Evolutionary conservation across 1,140 invertebrate species (phyloP).

Genomic region (Palaemon carinicauda): DNA sequence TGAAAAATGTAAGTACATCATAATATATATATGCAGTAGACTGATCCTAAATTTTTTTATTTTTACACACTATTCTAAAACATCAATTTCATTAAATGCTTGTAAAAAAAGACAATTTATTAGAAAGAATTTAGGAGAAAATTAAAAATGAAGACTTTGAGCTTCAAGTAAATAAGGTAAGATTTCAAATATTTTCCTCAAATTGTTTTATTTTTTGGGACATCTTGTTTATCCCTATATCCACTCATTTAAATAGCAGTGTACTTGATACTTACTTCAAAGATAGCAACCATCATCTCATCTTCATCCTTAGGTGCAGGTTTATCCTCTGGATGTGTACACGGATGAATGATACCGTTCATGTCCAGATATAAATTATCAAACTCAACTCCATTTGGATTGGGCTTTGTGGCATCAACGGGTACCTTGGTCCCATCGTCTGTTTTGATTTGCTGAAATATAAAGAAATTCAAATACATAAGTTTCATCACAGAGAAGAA

Average conservation of each 20-base stretch:
- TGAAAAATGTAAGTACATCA: background rate
- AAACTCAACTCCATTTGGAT: slow-evolving; percentile 97
- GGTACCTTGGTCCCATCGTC: slow-evolving; percentile 71
- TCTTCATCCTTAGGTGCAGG: slow-evolving; percentile 98
- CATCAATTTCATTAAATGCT: no score
- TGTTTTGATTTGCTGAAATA: slow-evolving; percentile 64
- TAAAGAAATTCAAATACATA: no score
- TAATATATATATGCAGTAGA: background rate
- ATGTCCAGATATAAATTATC: slow-evolving; percentile 99
- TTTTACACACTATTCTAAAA: background rate
- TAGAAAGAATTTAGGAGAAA: background rate
- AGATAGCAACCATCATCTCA: slow-evolving; percentile 99
- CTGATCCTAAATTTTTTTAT: background rate
- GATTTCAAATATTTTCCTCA: no score
- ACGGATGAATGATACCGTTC: slow-evolving; percentile 99
- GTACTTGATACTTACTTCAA: slow-evolving; percentile 71
- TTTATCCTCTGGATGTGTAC: slow-evolving; percentile 99
- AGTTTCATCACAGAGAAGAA: no score
- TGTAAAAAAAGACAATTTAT: no score
- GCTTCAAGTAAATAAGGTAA: no score
- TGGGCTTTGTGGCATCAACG: slow-evolving; percentile 84
- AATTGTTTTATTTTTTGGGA: no score
- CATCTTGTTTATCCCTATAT: no score
- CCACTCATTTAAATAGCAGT: no score
- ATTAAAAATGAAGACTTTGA: background rate